Percentiles rank a stretch among this genome's conserved stretches.
Conservation (phyloP, 1,140 invertebrate genomes). For the Sinella curviseta region DNA sequence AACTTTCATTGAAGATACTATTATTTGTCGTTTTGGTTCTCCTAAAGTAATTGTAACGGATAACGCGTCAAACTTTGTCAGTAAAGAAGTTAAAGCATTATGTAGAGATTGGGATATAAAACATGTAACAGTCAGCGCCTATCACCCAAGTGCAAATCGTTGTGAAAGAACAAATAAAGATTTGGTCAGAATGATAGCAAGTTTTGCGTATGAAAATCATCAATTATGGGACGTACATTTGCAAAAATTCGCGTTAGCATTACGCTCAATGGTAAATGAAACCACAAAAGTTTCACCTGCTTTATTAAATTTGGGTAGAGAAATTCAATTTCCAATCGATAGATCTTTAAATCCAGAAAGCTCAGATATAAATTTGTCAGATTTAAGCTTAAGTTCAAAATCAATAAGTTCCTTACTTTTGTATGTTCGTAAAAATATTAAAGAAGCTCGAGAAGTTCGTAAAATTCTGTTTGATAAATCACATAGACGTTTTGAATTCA, state of each 20-base stretch:
- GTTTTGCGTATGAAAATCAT: constrained; percentile 53
- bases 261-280: too few species aligned
- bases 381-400: too few species aligned
- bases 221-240: too few species aligned
- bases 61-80: constrained; percentile 21
- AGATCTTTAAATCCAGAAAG: constrained; percentile 7
- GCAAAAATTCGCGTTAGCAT: too few species aligned
- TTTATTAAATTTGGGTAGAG: constrained; percentile 54
- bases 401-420: too few species aligned
- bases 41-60: constrained; percentile 13
- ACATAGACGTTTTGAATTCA: neutral
- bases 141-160: too few species aligned
- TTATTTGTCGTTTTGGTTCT: neutral
- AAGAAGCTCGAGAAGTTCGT: neutral
- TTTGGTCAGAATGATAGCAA: constrained; percentile 54
- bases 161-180: constrained; percentile 55
- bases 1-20: neutral
- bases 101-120: constrained; percentile 22
- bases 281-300: too few species aligned
- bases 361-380: too few species aligned
- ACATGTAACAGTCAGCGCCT: too few species aligned
- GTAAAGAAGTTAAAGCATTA: constrained; percentile 15
- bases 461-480: neutral
- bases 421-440: neutral
- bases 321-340: constrained; percentile 45